Conservation (phyloP, 30 jellyfish, hydroid and myxozoan genomes). For the Cassiopea andromeda region DNA sequence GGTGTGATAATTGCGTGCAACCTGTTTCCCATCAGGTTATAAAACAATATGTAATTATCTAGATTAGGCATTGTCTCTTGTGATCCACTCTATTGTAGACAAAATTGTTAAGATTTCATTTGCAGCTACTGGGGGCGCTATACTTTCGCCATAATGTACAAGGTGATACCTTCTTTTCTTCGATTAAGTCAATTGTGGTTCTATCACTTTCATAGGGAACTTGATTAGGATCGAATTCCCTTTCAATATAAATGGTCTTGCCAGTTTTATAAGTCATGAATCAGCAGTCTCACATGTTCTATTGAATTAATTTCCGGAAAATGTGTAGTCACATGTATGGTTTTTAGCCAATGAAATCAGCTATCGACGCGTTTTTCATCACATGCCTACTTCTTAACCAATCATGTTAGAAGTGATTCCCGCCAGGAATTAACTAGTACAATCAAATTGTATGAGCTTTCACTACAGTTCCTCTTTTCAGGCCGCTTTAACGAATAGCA, state of each 20-base stretch:
- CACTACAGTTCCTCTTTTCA: constrained; percentile 19
- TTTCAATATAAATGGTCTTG: neutral
- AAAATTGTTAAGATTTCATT: too few relatives aligned
- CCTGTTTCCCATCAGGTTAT: too few relatives aligned
- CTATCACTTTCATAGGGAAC: too few relatives aligned
- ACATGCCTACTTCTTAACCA: constrained; percentile 5
- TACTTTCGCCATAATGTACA: too few relatives aligned
- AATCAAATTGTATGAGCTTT: constrained; percentile 32
- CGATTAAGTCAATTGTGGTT: too few relatives aligned
- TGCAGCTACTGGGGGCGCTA: too few relatives aligned
- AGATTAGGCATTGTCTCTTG: too few relatives aligned
- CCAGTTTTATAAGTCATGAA: neutral
- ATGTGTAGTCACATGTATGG: constrained; percentile 42
- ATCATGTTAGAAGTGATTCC: constrained; percentile 40
- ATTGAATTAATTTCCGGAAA: constrained; percentile 46
- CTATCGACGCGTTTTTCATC: neutral
- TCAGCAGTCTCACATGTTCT: constrained; percentile 33
- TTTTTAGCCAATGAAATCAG: constrained; percentile 27
- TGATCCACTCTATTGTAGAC: too few relatives aligned
- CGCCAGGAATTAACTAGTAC: constrained; percentile 66
- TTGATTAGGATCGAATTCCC: too few relatives aligned
- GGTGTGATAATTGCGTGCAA: too few relatives aligned
- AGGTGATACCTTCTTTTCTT: too few relatives aligned
- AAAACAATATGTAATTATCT: too few relatives aligned
- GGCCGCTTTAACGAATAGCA: constrained; percentile 34